Evolutionary conservation across 2,113 vertebrate genomes (phyloP).

Genomic region (Pelvicachromis taeniatus): DNA sequence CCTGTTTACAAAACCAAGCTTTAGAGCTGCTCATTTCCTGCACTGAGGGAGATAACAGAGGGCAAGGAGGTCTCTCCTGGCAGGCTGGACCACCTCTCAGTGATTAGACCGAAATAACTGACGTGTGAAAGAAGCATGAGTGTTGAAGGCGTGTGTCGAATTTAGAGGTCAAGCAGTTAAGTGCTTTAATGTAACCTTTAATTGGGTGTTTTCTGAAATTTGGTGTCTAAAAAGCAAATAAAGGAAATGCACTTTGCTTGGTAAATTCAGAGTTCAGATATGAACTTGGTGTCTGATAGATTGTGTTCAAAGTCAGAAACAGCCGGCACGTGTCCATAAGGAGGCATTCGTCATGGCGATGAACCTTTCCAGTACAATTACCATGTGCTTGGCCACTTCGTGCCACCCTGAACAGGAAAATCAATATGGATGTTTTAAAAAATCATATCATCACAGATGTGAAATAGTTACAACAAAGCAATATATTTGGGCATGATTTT

Average conservation of each 20-base stretch:
- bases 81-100: not conserved
- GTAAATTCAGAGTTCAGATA: not conserved
- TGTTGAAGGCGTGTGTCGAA: not conserved
- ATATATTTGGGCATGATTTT: not conserved
- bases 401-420: not conserved
- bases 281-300: not conserved
- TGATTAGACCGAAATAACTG: conserved; percentile 27
- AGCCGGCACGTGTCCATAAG: not conserved
- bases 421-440: not conserved
- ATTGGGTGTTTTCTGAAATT: not conserved
- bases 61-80: not conserved
- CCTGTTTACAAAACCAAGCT: conserved; percentile 16
- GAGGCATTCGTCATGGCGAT: not conserved
- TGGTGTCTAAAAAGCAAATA: not conserved
- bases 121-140: not conserved
- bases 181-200: not conserved
- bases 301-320: not conserved
- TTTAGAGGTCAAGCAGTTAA: not conserved
- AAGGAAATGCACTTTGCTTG: not conserved
- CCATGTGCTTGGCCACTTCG: not conserved
- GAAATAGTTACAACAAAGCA: not conserved
- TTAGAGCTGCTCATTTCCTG: conserved; percentile 13
- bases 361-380: not conserved
- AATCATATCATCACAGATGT: not conserved
- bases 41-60: not conserved